Conservation (phyloP, 2,888 invertebrate genomes). For the Drosophila kuntzei region DNA sequence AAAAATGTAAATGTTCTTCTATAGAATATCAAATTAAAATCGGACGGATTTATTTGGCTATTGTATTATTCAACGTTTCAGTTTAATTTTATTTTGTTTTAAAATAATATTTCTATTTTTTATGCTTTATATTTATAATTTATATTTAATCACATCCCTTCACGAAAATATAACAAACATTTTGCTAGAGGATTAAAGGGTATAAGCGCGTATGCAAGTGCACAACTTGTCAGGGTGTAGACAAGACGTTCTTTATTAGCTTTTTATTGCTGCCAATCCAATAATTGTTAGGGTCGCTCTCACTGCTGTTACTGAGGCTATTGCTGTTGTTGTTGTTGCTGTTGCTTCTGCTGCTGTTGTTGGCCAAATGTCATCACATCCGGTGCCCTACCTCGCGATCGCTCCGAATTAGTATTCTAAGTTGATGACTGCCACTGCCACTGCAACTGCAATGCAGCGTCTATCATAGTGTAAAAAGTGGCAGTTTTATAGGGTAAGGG, state of each 20-base stretch:
- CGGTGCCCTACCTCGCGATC: conserved; percentile 68
- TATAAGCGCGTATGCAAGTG: conserved; percentile 53
- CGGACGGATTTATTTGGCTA: too few relatives aligned
- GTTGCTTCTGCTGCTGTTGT: conserved; percentile 18
- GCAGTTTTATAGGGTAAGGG: conserved; percentile 21
- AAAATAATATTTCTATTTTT: not conserved
- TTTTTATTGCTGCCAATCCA: conserved; percentile 75
- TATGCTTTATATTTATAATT: not conserved
- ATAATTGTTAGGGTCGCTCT: conserved; percentile 68
- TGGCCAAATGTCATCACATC: conserved; percentile 80
- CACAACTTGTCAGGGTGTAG: conserved; percentile 62
- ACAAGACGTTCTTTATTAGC: conserved; percentile 73
- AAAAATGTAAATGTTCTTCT: too few relatives aligned
- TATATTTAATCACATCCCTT: not conserved
- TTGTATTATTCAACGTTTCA: too few relatives aligned
- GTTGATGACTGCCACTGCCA: conserved; percentile 64
- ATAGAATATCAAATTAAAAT: too few relatives aligned
- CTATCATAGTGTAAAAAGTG: conserved; percentile 43
- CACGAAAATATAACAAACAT: not conserved
- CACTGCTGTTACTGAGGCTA: conserved; percentile 31
- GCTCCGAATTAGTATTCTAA: conserved; percentile 78
- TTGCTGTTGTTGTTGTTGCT: conserved; percentile 16
- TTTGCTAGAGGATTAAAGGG: not conserved
- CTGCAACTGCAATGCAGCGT: conserved; percentile 38
- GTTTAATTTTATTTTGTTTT: too few relatives aligned